A percentile compares a stretch with the other conserved stretches of the same genome.
These are phyloP conservation scores for Hyles euphorbiae DNA, from an alignment of 1,140 invertebrate species.

Conservation along the genomic window DNA sequence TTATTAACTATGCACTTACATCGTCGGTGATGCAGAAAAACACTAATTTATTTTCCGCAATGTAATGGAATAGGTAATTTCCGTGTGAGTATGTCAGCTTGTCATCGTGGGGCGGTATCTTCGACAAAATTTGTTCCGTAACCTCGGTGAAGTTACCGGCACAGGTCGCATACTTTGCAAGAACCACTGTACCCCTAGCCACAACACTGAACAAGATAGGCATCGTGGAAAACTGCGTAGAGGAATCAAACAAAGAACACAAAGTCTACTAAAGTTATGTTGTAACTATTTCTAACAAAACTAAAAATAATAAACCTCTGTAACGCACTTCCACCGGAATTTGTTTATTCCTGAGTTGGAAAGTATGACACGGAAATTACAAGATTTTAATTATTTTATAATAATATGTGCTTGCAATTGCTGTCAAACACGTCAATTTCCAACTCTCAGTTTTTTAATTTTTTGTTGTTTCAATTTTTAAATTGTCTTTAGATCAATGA, in stretches of 20 bases:
- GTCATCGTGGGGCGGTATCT: conserved; percentile 89
- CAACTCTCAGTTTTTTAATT: neutral
- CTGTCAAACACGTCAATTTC: no score
- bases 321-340: neutral
- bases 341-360: no score
- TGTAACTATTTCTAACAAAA: conserved; percentile 1
- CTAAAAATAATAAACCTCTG: neutral
- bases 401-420: no score
- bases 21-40: conserved; percentile 97
- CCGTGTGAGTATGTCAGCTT: conserved; percentile 95
- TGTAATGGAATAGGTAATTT: conserved; percentile 94
- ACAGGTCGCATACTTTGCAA: conserved; percentile 93
- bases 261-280: conserved; percentile 2
- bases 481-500: neutral
- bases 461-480: neutral
- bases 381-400: no score
- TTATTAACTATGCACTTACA: conserved; percentile 79
- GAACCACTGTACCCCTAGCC: conserved; percentile 88
- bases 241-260: conserved; percentile 33
- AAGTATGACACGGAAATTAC: no score
- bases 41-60: conserved; percentile 89
- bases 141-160: conserved; percentile 96
- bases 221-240: conserved; percentile 75
- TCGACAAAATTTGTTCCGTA: conserved; percentile 91
- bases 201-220: conserved; percentile 93